Percentiles rank a stretch among this genome's conserved stretches.
phyloP scores from a whole-genome alignment of 2,113 vertebrate species.

The Antidorcas marsupialis region DNA sequence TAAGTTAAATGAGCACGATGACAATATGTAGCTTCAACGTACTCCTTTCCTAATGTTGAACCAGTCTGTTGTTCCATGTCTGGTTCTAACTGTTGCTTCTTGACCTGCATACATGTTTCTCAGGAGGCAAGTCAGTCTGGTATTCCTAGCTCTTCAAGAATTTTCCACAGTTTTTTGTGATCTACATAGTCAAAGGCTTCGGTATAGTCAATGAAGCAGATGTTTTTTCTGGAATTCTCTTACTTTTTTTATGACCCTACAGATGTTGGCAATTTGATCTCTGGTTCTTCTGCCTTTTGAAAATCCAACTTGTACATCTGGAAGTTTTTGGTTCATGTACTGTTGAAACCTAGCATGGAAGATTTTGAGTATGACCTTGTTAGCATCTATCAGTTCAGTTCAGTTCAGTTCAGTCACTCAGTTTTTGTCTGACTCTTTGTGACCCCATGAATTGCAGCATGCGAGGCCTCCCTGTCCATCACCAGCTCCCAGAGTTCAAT shows the following conservation, averaged over 20 bases:
- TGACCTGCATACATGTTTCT: background rate
- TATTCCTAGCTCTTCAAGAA: background rate
- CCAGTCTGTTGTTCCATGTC: background rate
- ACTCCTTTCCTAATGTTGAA: background rate
- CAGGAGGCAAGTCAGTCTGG: background rate
- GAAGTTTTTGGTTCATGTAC: background rate
- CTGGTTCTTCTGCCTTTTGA: background rate
- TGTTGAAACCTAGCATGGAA: background rate
- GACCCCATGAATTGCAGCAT: too few relatives aligned
- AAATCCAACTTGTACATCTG: background rate
- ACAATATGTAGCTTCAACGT: background rate
- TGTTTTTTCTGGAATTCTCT: background rate
- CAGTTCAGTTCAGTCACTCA: too few relatives aligned
- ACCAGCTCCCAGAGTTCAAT: too few relatives aligned
- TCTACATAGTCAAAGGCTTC: background rate
- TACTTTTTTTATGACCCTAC: background rate
- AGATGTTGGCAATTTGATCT: background rate
- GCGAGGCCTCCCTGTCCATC: too few relatives aligned
- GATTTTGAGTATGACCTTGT: background rate
- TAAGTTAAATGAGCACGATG: background rate
- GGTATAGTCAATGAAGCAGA: background rate
- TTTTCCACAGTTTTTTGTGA: background rate
- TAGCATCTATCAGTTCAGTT: background rate
- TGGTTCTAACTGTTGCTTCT: background rate
- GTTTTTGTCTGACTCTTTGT: too few relatives aligned